Evolutionary conservation across 2,888 invertebrate genomes (phyloP), one percentile per base, ranked within the genome.

Genomic region (Tupiocoris notatus): DNA sequence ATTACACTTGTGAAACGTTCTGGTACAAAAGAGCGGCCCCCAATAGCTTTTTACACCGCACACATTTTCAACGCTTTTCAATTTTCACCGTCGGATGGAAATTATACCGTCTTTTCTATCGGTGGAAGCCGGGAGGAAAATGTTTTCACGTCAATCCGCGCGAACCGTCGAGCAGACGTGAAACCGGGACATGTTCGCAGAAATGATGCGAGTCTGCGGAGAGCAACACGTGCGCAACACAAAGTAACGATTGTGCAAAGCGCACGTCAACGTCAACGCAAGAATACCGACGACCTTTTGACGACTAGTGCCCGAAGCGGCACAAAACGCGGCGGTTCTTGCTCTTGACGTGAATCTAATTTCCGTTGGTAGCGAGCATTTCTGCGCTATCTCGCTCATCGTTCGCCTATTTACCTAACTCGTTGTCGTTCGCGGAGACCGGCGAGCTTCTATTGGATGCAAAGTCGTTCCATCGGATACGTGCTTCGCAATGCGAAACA

Each of bases 271-370:
- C 39, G n/a, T n/a, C n/a, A n/a, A n/a, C n/a, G n/a, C n/a, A n/a
- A n/a, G n/a, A n/a, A n/a, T n/a, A n/a, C 39, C 39, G 39, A 39
- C 6, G 39, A 12, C 39, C 39, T 39, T 39, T 39, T 39, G 39
- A 39, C 39, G 39, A 39, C 39, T 39, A 7, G 39, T 7, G 12
- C 39, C 3, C 39, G 12, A 39, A 39, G 39, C 39, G 39, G n/a
- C n/a, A 39, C 39, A 39, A 39, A 39, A 39, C 39, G 39, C 39
- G n/a, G n/a, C n/a, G 12, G 39, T 39, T 39, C 64, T 64, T 64
- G 64, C 64, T 25, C 64, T 64, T 64, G 64, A 64, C 64, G 64
- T 64, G 64, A 64, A 64, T 64, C 64, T 64, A 64, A 25, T 64
- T 64, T 25, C 64, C 64, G 39, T 39, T 12, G 39, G 39, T 39